Evolutionary conservation across 30 jellyfish, hydroid and myxozoan genomes (phyloP).

Genomic region (Hydra vulgaris): DNA sequence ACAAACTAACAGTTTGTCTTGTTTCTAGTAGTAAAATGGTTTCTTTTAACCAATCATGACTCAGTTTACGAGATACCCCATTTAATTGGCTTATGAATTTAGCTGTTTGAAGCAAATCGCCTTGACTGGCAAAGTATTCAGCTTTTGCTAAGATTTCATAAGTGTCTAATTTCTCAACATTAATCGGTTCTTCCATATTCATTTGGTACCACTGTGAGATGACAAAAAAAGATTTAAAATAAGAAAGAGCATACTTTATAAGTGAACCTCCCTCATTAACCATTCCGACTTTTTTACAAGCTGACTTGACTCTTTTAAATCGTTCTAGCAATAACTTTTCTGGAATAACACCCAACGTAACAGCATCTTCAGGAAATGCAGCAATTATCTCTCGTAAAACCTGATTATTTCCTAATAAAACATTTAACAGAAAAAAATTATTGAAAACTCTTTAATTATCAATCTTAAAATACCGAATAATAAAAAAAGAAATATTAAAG

Average conservation of each 20-base stretch:
- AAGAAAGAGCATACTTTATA: slow-evolving; percentile 51
- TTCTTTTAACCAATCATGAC: slow-evolving; percentile 81
- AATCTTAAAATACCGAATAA: too few relatives aligned
- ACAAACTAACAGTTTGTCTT: slow-evolving; percentile 56
- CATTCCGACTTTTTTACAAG: slow-evolving; percentile 80
- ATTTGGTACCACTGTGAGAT: slow-evolving; percentile 41
- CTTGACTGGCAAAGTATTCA: slow-evolving; percentile 45
- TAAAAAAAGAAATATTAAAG: too few relatives aligned
- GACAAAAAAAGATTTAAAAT: slow-evolving; percentile 47
- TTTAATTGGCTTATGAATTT: slow-evolving; percentile 66
- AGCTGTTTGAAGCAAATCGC: slow-evolving; percentile 76
- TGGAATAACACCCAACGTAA: slow-evolving; percentile 64
- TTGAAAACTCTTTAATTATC: too few relatives aligned
- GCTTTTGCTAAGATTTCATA: slow-evolving; percentile 86
- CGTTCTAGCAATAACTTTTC: slow-evolving; percentile 49
- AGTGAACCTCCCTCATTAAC: slow-evolving; percentile 59
- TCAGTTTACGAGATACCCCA: slow-evolving; percentile 67
- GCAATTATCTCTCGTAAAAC: slow-evolving; percentile 36
- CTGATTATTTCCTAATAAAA: slow-evolving; percentile 45
- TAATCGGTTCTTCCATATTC: slow-evolving; percentile 33
- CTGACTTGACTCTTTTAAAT: slow-evolving; percentile 47
- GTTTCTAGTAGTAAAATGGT: slow-evolving; percentile 68
- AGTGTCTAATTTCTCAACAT: slow-evolving; percentile 45
- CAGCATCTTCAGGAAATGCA: slow-evolving; percentile 67
- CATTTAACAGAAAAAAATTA: too few relatives aligned